Evolutionary conservation across 2,888 invertebrate species (phyloP).

Genomic region (Hesperia comma): DNA sequence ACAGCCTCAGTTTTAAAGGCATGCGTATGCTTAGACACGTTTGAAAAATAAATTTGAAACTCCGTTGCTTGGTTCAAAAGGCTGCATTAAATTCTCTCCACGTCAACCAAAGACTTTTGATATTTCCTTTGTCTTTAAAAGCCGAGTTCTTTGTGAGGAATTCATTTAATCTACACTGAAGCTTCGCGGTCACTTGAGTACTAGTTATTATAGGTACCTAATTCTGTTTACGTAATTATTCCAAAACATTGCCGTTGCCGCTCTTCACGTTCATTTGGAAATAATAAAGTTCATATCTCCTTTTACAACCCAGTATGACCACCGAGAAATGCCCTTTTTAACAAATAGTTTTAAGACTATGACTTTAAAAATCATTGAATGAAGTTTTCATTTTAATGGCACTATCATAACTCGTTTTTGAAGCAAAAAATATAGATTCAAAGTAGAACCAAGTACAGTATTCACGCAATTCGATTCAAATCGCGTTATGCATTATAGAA

Average conservation of each 20-base stretch:
- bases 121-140: conserved; percentile 46
- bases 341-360: no score
- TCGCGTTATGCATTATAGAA: no score
- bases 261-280: no score
- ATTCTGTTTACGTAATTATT: not conserved
- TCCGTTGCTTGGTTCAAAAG: conserved; percentile 50
- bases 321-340: no score
- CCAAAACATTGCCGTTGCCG: not conserved
- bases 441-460: no score
- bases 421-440: no score
- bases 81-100: conserved; percentile 54
- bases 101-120: conserved; percentile 50
- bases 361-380: no score
- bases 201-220: not conserved
- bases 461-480: no score
- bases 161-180: conserved; percentile 41
- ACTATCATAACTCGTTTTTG: no score
- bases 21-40: conserved; percentile 31
- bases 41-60: conserved; percentile 46
- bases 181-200: conserved; percentile 5
- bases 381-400: no score
- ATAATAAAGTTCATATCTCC: no score
- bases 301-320: no score
- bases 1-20: not conserved
- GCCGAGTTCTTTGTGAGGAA: conserved; percentile 43